Evolutionary conservation across 2,888 invertebrate genomes (phyloP).

Genomic region (Zaprionus bogoriensis): DNA sequence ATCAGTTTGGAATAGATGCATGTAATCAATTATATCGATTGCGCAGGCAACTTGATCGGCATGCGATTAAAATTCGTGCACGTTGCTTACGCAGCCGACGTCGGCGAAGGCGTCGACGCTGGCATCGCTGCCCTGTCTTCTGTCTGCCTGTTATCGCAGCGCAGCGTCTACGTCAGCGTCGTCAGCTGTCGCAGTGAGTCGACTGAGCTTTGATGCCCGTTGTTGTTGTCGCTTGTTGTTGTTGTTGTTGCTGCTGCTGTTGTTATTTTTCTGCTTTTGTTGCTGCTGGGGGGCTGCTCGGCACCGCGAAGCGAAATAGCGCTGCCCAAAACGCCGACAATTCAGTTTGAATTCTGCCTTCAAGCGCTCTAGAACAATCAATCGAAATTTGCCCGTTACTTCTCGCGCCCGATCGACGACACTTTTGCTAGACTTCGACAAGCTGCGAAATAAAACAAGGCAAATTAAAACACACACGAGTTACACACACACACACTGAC

Average conservation of each 20-base stretch:
- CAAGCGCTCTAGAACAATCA: constrained; percentile 76
- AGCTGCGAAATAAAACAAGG: no score
- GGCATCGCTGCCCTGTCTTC: background rate
- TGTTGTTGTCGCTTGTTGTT: constrained; percentile 13
- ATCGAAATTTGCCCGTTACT: constrained; percentile 13
- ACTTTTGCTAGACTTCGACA: background rate
- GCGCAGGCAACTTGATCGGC: background rate
- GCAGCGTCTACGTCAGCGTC: constrained; percentile 9
- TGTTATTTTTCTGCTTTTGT: constrained; percentile 16
- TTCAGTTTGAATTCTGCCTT: constrained; percentile 81
- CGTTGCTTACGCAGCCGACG: background rate
- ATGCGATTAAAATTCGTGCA: background rate
- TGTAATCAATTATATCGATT: background rate
- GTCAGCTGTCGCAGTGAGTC: background rate
- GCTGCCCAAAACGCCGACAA: constrained; percentile 70
- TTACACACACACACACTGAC: no score
- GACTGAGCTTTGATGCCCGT: background rate
- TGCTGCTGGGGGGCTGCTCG: constrained; percentile 31
- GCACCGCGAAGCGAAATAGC: constrained; percentile 33
- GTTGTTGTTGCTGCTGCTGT: constrained; percentile 10
- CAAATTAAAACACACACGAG: no score
- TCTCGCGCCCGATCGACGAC: background rate
- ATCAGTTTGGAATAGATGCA: background rate
- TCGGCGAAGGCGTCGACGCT: background rate
- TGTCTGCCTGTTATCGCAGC: background rate